Evolutionary conservation across 2,113 vertebrate genomes (phyloP).

Genomic region (Leuciscus idus): DNA sequence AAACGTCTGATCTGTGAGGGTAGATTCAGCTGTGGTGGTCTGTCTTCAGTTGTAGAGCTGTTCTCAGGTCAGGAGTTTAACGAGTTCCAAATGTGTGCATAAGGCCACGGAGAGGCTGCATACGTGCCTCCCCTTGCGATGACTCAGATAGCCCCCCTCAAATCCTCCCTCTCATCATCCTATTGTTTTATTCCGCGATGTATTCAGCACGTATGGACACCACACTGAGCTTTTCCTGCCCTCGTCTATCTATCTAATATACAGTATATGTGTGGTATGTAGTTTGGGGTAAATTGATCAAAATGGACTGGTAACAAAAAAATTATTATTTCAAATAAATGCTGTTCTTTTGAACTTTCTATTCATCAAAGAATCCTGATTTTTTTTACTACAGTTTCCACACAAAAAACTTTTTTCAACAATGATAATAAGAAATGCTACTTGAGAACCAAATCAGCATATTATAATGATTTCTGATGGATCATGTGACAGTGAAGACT

Average conservation of each 20-base stretch:
- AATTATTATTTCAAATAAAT: neutral
- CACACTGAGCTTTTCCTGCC: constrained; percentile 43
- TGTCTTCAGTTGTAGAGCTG: constrained; percentile 58
- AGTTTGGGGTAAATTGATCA: neutral
- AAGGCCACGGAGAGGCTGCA: constrained; percentile 50
- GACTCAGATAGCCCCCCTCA: constrained; percentile 53
- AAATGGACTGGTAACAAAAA: neutral
- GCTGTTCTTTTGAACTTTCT: neutral
- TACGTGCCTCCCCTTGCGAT: constrained; percentile 63
- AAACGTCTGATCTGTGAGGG: constrained; percentile 52
- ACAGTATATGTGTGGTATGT: neutral
- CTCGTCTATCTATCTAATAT: neutral
- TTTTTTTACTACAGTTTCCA: neutral
- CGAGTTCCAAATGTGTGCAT: constrained; percentile 69
- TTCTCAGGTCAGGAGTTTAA: constrained; percentile 70
- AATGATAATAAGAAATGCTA: neutral
- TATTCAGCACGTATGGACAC: constrained; percentile 66
- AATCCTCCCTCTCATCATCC: constrained; percentile 56
- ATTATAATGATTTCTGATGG: neutral
- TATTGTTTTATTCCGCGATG: constrained; percentile 68
- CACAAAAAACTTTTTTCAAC: neutral
- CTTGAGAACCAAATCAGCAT: neutral
- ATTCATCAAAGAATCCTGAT: neutral
- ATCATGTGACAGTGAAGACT: neutral
- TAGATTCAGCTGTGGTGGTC: constrained; percentile 48